Conservation (phyloP, 2,797 vertebrate species). For the Sus cebifrons region DNA sequence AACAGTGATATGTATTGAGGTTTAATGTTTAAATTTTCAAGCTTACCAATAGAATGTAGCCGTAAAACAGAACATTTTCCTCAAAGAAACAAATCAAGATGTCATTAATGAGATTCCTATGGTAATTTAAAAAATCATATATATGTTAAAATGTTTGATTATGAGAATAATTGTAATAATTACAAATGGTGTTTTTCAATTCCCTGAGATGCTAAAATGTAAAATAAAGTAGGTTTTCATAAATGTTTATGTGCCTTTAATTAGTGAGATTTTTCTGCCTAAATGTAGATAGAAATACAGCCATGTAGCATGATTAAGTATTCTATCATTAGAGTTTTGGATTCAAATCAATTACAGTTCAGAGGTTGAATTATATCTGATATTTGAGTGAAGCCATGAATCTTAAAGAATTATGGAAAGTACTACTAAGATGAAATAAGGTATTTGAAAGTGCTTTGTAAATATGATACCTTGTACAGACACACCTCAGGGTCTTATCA, state of each 20-base stretch:
- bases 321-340: not conserved
- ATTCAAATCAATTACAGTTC: not conserved
- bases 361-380: constrained; percentile 30
- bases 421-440: not conserved
- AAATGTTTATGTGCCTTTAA: constrained; percentile 18
- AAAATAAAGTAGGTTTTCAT: constrained; percentile 15
- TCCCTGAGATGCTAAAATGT: not conserved
- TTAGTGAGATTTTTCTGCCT: not conserved
- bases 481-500: not conserved
- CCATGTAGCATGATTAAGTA: not conserved
- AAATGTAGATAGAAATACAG: not conserved
- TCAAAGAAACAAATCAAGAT: not conserved
- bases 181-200: not conserved
- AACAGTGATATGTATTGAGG: not conserved
- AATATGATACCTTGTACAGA: not conserved
- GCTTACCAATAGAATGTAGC: not conserved
- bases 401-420: not conserved
- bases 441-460: not conserved
- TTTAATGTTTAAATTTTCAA: constrained; percentile 33
- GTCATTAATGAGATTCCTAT: not conserved
- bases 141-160: constrained; percentile 10
- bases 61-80: not conserved
- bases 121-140: not conserved
- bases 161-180: constrained; percentile 28
- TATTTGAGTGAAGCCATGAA: not conserved